These are phyloP conservation scores for Diuraphis noxia DNA, from an alignment of 1,140 invertebrate species.

Conservation along the genomic window DNA sequence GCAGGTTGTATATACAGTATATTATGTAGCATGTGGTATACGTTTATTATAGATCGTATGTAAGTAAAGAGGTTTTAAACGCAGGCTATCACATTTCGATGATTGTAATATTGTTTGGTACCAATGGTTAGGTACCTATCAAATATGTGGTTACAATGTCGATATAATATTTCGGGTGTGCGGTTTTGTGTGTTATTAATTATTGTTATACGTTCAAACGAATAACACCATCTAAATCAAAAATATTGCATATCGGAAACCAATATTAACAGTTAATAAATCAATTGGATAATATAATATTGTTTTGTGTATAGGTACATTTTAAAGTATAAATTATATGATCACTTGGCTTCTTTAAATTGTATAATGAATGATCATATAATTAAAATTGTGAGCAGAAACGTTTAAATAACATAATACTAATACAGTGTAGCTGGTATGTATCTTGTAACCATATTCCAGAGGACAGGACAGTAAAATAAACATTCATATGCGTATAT, in stretches of 20 bases:
- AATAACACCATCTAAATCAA: not conserved
- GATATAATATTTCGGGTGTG: not conserved
- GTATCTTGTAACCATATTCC: not conserved
- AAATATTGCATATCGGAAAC: not conserved
- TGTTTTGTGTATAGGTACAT: no score
- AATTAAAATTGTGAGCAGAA: not conserved
- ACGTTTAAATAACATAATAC: not conserved
- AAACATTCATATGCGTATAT: not conserved
- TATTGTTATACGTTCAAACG: not conserved
- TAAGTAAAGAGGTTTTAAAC: not conserved
- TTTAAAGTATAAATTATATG: not conserved
- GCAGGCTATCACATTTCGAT: not conserved
- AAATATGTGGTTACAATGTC: not conserved
- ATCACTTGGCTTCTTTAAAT: not conserved
- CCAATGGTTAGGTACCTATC: no score
- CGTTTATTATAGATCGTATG: not conserved
- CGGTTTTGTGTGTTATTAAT: not conserved
- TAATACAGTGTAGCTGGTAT: not conserved
- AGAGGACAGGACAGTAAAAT: not conserved
- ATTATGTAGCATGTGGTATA: no score
- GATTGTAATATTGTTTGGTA: not conserved
- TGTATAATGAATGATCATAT: not conserved
- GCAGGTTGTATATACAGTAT: not conserved
- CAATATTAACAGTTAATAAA: no score
- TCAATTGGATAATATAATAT: no score